Percentiles rank a stretch among this genome's conserved stretches.
These are phyloP conservation scores for Nilaparvata lugens DNA, from an alignment of 1,140 invertebrate species.

Conservation along the genomic window DNA sequence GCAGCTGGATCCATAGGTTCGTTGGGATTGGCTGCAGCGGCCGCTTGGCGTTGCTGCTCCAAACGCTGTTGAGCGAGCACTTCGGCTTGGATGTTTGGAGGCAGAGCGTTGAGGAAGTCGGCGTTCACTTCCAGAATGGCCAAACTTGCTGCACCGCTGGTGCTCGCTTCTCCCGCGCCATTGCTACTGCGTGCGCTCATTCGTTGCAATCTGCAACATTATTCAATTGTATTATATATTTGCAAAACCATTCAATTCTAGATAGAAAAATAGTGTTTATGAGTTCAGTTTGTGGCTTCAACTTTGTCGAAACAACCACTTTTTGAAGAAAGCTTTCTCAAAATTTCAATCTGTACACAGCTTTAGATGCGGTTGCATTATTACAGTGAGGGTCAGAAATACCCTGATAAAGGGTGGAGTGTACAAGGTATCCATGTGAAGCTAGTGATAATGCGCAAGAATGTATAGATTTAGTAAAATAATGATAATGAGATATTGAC, in stretches of 20 bases:
- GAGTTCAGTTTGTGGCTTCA: too few species aligned
- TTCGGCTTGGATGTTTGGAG: slow-evolving; percentile 85
- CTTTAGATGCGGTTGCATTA: too few species aligned
- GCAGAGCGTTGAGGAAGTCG: slow-evolving; percentile 83
- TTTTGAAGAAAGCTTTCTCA: too few species aligned
- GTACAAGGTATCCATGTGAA: too few species aligned
- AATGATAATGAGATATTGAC: too few species aligned
- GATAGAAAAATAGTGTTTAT: too few species aligned
- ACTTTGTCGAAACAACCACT: too few species aligned
- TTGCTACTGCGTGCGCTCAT: slow-evolving; percentile 40
- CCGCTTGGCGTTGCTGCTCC: slow-evolving; percentile 70
- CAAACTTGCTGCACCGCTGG: slow-evolving; percentile 25
- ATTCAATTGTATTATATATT: slow-evolving; percentile 24
- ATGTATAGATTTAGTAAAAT: too few species aligned
- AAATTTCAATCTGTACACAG: too few species aligned
- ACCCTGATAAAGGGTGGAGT: too few species aligned
- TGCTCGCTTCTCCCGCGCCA: slow-evolving; percentile 39
- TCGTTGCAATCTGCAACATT: slow-evolving; percentile 45
- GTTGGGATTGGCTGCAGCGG: slow-evolving; percentile 64
- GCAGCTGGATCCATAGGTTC: slow-evolving; percentile 78
- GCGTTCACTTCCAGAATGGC: slow-evolving; percentile 68
- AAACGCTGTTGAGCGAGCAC: slow-evolving; percentile 76
- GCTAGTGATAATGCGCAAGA: too few species aligned
- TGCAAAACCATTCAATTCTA: not conserved
- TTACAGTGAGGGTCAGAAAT: too few species aligned